A percentile compares a stretch with the other conserved stretches of the same genome.
phyloP scores from a whole-genome alignment of 92 coral and sea anemone genomes.

The Zoanthus solanderi region DNA sequence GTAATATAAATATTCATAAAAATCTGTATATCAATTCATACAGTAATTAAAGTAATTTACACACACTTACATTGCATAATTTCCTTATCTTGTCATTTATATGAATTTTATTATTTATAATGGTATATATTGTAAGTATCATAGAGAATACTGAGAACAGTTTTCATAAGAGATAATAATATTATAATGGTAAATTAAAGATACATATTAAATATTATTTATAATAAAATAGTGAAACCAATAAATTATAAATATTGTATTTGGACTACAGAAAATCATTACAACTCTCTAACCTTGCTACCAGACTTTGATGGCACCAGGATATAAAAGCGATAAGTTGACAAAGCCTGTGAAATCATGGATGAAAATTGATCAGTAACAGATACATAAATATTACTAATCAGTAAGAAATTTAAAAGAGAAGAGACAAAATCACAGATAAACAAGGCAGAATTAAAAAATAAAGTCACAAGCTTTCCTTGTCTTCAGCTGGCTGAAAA shows the following conservation, averaged over 20 bases:
- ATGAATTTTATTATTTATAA: no score
- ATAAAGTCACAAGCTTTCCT: background rate
- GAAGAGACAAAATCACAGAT: background rate
- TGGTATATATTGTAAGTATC: no score
- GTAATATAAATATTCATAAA: no score
- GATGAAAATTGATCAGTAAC: background rate
- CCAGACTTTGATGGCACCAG: constrained; percentile 67
- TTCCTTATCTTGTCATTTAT: no score
- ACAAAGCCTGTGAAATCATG: constrained; percentile 67
- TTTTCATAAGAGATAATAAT: no score
- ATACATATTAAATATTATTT: no score
- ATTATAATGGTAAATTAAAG: no score
- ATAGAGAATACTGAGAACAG: no score
- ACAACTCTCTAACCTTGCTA: constrained; percentile 61
- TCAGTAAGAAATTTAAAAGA: background rate
- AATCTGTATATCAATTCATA: no score
- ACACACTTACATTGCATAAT: no score
- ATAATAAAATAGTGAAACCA: no score
- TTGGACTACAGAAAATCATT: background rate
- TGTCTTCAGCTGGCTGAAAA: background rate
- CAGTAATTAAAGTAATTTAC: no score
- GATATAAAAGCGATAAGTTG: constrained; percentile 74
- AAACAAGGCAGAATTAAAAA: background rate
- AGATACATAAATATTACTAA: background rate
- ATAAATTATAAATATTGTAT: background rate